Evolutionary conservation across 2,888 invertebrate species (phyloP), one percentile per base, ranked within the genome.

Genomic region (Callyntrura guangdongensis): DNA sequence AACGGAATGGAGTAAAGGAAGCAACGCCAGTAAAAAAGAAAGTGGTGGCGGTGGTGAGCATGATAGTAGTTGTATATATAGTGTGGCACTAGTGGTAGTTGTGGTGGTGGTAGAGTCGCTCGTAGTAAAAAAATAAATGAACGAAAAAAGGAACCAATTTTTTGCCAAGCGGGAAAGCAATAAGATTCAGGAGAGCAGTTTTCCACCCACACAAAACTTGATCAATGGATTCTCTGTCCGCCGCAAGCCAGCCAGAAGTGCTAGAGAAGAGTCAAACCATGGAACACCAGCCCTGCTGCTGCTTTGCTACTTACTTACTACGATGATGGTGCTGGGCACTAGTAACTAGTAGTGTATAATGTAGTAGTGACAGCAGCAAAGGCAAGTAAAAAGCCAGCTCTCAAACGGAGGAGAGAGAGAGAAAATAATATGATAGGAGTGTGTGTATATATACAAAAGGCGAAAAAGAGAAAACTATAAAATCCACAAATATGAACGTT

Each of bases 191-290:
- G 91, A 89, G 91, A 91, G 86, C 90, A 87, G 89, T 91, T 92
- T 85, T 91, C 91, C 91, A 92, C 92, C 91, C 92, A 92, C 92
- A 92, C 92, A 90, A 85, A 89, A 90, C 90, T 92, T 92, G 92
- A 92, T 91, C 91, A 90, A 92, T 91, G 91, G 90, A 92, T 86
- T 84, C 91, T 91, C 89, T 89, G 90, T 87, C 67, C 79, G 92
- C 91, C 91, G 86, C 86, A 89, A 91, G 87, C 89, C 86, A 81
- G 86, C 59, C 81, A 85, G 82, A 83, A 90, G 86, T 90, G 85
- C 72, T 85, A 85, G 81, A 90, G 86, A 85, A 86, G 85, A 90
- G 81, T 89, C 84, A 85, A 74, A 79, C 89, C 74, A 88, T 81
- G 72, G 87, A 81, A 82, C 82, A 82, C 72, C 61, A 82, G 64